These are phyloP conservation scores for Apocrypta bakeri DNA, from an alignment of 1,140 invertebrate genomes.

Conservation along the genomic window DNA sequence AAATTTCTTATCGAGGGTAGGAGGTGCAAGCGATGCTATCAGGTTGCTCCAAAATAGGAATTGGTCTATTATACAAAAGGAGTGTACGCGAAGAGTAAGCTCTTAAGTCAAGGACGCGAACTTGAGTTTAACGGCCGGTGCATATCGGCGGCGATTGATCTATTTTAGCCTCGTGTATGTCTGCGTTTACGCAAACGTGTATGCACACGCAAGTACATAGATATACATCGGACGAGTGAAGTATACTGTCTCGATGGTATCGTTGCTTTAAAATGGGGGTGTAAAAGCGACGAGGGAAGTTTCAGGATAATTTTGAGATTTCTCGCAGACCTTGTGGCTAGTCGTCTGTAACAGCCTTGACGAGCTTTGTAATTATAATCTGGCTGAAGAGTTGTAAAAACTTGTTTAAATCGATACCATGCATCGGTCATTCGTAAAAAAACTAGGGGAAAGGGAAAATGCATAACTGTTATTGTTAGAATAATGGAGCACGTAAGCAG, in stretches of 20 bases:
- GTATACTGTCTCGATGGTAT: slow-evolving; percentile 4
- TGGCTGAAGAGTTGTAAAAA: neutral
- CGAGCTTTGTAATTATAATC: neutral
- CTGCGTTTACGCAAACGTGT: no score
- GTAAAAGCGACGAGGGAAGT: neutral
- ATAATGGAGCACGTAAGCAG: neutral
- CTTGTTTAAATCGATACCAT: neutral
- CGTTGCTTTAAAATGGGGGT: neutral
- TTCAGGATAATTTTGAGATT: neutral
- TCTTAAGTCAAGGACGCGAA: slow-evolving; percentile 45
- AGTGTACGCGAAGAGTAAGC: no score
- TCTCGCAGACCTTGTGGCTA: neutral
- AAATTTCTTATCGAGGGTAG: no score
- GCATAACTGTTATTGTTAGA: neutral
- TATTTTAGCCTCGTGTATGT: no score
- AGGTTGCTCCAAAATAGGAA: neutral
- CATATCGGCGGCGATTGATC: neutral
- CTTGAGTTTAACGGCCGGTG: slow-evolving; percentile 6
- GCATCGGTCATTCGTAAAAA: no score
- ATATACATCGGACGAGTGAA: neutral
- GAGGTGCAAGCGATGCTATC: no score
- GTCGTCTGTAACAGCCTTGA: neutral
- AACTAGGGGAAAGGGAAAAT: no score
- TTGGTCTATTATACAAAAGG: no score
- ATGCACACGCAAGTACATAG: no score